phyloP scores from a whole-genome alignment of 1,140 invertebrate genomes.

The Leptoteleia sp. region DNA sequence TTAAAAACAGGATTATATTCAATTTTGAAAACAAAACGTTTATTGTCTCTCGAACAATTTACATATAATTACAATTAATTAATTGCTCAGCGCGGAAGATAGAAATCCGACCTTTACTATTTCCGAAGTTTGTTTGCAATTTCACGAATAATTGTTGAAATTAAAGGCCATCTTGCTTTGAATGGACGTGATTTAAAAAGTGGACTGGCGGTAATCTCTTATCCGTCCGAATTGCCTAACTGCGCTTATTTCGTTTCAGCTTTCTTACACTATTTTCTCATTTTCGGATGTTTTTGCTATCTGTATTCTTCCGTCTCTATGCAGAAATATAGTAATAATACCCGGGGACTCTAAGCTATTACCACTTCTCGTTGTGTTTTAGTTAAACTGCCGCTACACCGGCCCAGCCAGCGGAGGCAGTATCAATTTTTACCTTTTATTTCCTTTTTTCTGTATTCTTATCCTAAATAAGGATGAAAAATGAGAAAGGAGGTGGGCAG shows the following conservation, averaged over 20 bases:
- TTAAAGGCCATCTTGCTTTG: not conserved
- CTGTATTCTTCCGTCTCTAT: slow-evolving; percentile 19
- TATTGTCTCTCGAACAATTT: no score
- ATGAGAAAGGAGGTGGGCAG: no score
- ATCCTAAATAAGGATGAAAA: slow-evolving; percentile 23
- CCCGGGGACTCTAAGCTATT: slow-evolving; percentile 7
- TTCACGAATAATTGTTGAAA: no score
- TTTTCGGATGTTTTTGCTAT: slow-evolving; percentile 22
- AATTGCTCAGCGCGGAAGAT: no score
- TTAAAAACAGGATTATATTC: no score
- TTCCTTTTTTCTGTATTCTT: slow-evolving; percentile 24
- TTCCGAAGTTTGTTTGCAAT: no score
- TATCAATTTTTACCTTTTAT: slow-evolving; percentile 20
- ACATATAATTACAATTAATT: no score
- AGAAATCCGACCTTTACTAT: no score
- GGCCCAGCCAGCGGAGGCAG: slow-evolving; percentile 7
- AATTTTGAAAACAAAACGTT: no score
- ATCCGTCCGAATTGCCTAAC: not conserved
- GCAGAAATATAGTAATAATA: slow-evolving; percentile 21
- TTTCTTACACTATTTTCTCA: slow-evolving; percentile 18
- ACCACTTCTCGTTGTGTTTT: slow-evolving; percentile 20
- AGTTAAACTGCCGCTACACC: slow-evolving; percentile 25
- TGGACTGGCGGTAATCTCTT: not conserved
- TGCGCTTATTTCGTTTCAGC: not conserved
- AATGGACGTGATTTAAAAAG: not conserved